A percentile compares a stretch with the other conserved stretches of the same genome.
Evolutionary conservation across 2,797 vertebrate genomes (phyloP).

Genomic region (Sphenodon punctatus): DNA sequence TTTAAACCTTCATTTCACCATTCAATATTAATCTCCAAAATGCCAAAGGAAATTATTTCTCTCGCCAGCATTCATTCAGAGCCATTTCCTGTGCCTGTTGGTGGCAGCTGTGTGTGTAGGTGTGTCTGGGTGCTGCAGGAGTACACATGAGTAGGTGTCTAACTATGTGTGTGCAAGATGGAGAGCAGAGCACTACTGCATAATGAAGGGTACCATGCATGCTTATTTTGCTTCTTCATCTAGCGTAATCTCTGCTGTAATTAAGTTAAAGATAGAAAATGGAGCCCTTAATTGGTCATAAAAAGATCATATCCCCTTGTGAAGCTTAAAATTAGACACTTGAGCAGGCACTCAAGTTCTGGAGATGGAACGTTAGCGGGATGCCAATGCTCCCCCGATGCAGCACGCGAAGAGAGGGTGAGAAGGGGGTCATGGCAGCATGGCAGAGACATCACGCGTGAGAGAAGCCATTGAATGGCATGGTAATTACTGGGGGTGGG

Average conservation of each 20-base stretch:
- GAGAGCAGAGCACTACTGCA: neutral
- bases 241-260: neutral
- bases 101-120: neutral
- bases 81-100: neutral
- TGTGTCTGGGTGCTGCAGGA: neutral
- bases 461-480: neutral
- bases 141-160: neutral
- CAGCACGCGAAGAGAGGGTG: no score
- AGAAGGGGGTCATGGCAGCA: fast-evolving
- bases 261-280: conserved; percentile 22
- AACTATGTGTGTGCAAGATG: neutral
- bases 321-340: neutral
- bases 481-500: neutral
- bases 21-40: neutral
- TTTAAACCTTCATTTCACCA: neutral
- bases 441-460: neutral
- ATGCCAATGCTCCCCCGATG: fast-evolving
- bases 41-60: neutral
- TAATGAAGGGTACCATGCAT: neutral
- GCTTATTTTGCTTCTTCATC: conserved; percentile 1
- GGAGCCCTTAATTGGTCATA: conserved; percentile 30
- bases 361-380: neutral
- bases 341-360: neutral
- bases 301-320: neutral
- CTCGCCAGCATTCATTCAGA: neutral